phyloP scores from a whole-genome alignment of 2,888 invertebrate genomes.

The Amorpha juglandis region DNA sequence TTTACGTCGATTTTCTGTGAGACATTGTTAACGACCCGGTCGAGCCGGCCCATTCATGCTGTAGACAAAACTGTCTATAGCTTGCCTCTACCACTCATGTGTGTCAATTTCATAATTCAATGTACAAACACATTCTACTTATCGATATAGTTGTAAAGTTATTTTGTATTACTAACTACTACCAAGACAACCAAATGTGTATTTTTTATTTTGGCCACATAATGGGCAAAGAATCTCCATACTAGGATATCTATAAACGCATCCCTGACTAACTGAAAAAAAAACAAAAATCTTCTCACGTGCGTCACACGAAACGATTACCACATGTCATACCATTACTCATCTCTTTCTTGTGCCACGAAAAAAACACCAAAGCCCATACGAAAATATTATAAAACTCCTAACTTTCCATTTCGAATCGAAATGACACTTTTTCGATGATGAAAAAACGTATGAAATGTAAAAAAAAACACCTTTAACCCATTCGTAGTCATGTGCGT shows the following conservation, averaged over 20 bases:
- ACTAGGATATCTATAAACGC: conserved; percentile 47
- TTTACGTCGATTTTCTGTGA: no score
- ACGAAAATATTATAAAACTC: conserved; percentile 49
- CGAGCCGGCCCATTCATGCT: no score
- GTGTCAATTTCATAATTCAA: no score
- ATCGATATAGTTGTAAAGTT: no score
- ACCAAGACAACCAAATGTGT: neutral
- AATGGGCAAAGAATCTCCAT: conserved; percentile 33
- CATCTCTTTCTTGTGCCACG: conserved; percentile 56
- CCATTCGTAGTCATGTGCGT: conserved; percentile 72
- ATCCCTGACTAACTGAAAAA: conserved; percentile 33
- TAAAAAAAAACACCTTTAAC: conserved; percentile 58
- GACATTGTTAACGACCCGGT: no score
- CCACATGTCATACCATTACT: conserved; percentile 75
- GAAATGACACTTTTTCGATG: conserved; percentile 71
- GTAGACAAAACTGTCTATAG: no score
- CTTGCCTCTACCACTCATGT: no score
- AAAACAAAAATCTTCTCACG: conserved; percentile 69
- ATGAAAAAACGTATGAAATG: conserved; percentile 38
- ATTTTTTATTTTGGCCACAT: neutral
- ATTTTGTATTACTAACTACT: no score
- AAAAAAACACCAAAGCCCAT: conserved; percentile 52
- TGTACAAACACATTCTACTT: no score
- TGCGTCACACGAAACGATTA: conserved; percentile 66
- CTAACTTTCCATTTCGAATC: conserved; percentile 79